Conservation (phyloP, 37 sponge, comb jelly and placozoan species). For the Dysidea cf. avara region DNA sequence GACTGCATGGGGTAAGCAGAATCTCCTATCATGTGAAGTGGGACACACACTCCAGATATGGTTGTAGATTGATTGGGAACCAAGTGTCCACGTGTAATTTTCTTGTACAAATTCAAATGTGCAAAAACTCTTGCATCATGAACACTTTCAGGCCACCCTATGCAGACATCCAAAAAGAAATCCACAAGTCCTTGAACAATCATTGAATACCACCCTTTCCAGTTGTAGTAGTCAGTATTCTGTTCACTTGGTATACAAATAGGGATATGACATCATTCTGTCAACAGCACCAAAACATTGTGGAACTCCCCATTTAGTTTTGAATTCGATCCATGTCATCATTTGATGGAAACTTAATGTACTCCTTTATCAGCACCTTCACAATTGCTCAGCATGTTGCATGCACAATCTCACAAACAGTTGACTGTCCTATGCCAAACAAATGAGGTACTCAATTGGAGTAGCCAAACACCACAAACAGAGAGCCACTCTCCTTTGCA, state of each 20-base stretch:
- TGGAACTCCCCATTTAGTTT: neutral
- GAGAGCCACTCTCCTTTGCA: neutral
- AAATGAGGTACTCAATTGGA: neutral
- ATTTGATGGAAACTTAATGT: too few relatives aligned
- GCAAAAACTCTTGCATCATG: conserved; percentile 18
- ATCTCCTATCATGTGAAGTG: neutral
- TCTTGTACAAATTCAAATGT: neutral
- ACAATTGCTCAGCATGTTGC: conserved; percentile 4
- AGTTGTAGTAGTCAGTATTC: neutral
- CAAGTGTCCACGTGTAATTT: neutral
- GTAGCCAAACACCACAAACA: too few relatives aligned
- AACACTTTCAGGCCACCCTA: conserved; percentile 10
- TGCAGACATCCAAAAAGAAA: neutral
- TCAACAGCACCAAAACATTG: too few relatives aligned
- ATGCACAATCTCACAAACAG: neutral
- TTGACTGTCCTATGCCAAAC: conserved; percentile 1
- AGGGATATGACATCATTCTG: conserved; percentile 4
- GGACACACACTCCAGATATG: neutral
- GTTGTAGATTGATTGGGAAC: neutral
- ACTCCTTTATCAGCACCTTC: neutral
- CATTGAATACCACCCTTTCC: too few relatives aligned
- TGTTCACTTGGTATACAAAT: neutral
- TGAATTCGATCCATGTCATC: neutral
- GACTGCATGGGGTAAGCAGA: neutral
- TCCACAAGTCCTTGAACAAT: conserved; percentile 20